Evolutionary conservation across 1,140 invertebrate genomes (phyloP).

Genomic region (Samia ricini): DNA sequence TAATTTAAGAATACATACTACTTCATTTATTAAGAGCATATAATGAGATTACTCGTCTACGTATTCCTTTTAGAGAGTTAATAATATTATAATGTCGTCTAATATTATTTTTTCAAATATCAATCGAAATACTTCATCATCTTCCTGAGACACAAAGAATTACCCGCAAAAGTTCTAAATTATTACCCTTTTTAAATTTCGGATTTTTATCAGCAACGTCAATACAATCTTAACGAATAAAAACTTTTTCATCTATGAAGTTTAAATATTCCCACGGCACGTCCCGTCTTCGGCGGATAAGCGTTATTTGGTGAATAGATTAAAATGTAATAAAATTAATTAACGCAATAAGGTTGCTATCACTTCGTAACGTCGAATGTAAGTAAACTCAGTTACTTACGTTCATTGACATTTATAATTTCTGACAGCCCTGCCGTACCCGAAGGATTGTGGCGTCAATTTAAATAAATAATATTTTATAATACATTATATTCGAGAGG

Average conservation of each 20-base stretch:
- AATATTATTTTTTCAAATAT: no score
- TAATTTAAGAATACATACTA: no score
- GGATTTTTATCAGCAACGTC: no score
- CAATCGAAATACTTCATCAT: no score
- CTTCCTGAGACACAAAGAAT: no score
- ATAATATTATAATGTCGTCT: no score
- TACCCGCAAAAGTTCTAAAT: no score
- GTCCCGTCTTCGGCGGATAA: background rate
- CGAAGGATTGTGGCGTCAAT: background rate
- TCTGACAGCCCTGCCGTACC: background rate
- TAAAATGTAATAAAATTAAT: background rate
- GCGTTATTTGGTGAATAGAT: background rate
- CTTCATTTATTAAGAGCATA: no score
- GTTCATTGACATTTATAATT: background rate
- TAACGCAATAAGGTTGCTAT: background rate
- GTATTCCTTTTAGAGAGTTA: no score
- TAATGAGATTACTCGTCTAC: no score
- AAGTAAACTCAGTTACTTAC: background rate
- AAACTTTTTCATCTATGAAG: background rate
- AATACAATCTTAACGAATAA: background rate
- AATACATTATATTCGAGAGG: background rate
- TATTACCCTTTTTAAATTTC: no score
- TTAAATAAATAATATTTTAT: background rate
- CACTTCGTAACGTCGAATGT: background rate
- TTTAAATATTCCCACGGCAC: background rate